phyloP scores from a whole-genome alignment of 2,888 invertebrate genomes.

The Synergus japonicus region DNA sequence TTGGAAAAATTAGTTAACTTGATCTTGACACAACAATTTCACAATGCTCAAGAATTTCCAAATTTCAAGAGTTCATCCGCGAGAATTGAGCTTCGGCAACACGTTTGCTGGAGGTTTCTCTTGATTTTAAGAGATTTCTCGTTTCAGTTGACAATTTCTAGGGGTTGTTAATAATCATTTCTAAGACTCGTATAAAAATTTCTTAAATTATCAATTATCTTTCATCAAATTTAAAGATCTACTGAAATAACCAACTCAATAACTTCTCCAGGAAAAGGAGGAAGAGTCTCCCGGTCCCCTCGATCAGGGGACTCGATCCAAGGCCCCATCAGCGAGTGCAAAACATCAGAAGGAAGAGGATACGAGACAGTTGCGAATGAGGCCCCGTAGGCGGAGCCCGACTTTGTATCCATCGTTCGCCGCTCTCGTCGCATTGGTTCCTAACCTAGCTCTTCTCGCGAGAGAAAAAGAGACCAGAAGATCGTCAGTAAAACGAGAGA shows the following conservation, averaged over 20 bases:
- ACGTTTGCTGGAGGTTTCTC: no score
- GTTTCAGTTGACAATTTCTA: no score
- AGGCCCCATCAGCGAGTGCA: constrained; percentile 54
- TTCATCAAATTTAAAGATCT: background rate
- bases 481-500: constrained; percentile 26
- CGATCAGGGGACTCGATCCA: constrained; percentile 53
- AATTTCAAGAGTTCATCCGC: no score
- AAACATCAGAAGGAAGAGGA: constrained; percentile 51
- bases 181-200: no score
- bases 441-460: constrained; percentile 49
- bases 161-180: no score
- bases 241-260: background rate
- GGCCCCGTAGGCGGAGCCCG: constrained; percentile 71
- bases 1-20: no score
- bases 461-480: constrained; percentile 44
- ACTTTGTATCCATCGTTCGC: constrained; percentile 69
- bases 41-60: no score
- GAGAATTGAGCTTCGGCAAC: no score
- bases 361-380: constrained; percentile 60
- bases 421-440: constrained; percentile 71
- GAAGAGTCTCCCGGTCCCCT: background rate
- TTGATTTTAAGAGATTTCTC: no score
- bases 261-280: background rate
- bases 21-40: no score
- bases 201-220: no score